A percentile compares a stretch with the other conserved stretches of the same genome.
Evolutionary conservation across 2,113 vertebrate genomes (phyloP).

Genomic region (Lepisosteus osseus): DNA sequence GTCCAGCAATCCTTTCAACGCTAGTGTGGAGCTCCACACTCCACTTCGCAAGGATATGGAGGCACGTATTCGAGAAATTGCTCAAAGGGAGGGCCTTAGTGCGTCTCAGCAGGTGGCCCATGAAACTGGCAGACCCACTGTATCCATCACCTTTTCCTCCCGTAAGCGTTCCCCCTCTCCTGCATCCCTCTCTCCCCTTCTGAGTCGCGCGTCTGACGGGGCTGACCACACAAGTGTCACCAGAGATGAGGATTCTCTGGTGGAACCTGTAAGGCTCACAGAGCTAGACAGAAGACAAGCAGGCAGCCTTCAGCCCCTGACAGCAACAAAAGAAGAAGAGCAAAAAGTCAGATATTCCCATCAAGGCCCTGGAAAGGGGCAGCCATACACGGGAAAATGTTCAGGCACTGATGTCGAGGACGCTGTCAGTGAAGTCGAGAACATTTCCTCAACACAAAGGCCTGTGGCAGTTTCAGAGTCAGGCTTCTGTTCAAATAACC

Average conservation of each 20-base stretch:
- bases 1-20: background rate
- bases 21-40: conserved; percentile 4
- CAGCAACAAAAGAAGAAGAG: background rate
- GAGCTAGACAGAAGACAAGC: background rate
- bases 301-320: background rate
- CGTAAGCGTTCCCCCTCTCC: conserved; percentile 45
- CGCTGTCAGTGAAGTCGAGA: background rate
- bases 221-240: conserved; percentile 30
- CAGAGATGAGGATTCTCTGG: conserved; percentile 2
- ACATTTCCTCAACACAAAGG: no score
- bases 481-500: background rate
- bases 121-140: conserved; percentile 42
- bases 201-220: conserved; percentile 27
- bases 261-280: background rate
- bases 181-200: conserved; percentile 15
- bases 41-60: conserved; percentile 20
- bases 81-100: conserved; percentile 43
- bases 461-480: background rate
- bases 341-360: background rate
- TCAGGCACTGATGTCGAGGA: background rate
- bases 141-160: conserved; percentile 66
- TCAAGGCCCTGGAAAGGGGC: background rate
- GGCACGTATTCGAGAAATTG: conserved; percentile 37
- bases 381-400: background rate
- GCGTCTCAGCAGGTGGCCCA: conserved; percentile 6